phyloP scores from a whole-genome alignment of 2,113 vertebrate genomes.

The Mastomys coucha region DNA sequence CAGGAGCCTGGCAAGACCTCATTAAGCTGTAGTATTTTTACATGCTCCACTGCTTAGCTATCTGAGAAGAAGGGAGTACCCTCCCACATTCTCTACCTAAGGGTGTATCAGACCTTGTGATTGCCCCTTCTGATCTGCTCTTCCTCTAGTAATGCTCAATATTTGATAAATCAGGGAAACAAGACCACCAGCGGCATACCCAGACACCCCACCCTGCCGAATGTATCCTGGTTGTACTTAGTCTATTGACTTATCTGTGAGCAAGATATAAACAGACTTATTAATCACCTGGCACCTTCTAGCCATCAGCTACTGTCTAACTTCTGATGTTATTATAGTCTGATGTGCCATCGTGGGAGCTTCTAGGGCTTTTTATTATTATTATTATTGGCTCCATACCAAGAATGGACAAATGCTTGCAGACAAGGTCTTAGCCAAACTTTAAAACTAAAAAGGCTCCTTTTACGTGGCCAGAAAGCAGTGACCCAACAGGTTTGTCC shows the following conservation, averaged over 20 bases:
- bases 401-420: conserved; percentile 15
- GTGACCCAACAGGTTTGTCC: background rate
- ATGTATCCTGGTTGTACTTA: background rate
- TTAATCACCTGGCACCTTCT: conserved; percentile 45
- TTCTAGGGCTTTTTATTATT: conserved; percentile 5
- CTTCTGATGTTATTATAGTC: background rate
- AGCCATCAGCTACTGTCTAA: background rate
- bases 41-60: conserved; percentile 9
- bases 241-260: background rate
- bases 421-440: conserved; percentile 8
- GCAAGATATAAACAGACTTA: conserved; percentile 11
- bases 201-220: background rate
- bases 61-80: background rate
- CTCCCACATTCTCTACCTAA: conserved; percentile 26
- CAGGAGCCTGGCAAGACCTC: background rate
- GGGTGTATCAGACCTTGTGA: conserved; percentile 1
- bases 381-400: conserved; percentile 2
- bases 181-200: background rate
- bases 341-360: background rate
- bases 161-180: conserved; percentile 12
- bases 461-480: background rate
- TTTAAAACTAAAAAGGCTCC: background rate
- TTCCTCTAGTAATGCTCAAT: background rate
- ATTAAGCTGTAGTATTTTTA: conserved; percentile 2
- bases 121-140: background rate